phyloP scores from a whole-genome alignment of 2,113 vertebrate species.

The Apaloderma vittatum region DNA sequence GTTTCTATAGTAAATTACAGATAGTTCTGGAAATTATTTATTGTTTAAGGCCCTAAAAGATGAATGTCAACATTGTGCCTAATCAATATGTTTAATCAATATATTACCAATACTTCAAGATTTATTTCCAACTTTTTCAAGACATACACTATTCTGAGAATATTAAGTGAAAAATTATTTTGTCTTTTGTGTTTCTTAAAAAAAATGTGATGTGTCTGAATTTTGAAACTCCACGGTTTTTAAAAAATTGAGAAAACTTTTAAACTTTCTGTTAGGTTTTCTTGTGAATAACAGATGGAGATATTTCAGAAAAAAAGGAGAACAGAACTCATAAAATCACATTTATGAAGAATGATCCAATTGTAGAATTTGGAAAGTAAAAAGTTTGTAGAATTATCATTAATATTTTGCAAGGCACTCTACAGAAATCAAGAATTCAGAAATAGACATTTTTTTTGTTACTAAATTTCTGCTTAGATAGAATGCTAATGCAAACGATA shows the following conservation, averaged over 20 bases:
- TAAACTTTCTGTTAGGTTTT: neutral
- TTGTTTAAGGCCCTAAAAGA: neutral
- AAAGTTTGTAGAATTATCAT: neutral
- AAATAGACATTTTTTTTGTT: neutral
- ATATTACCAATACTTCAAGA: neutral
- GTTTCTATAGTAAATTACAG: neutral
- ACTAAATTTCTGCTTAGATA: neutral
- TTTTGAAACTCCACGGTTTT: neutral
- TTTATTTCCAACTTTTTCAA: neutral
- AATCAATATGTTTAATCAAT: neutral
- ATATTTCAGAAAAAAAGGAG: neutral
- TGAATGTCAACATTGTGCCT: neutral
- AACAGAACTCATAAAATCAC: neutral
- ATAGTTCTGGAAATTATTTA: neutral
- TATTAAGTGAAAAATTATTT: neutral
- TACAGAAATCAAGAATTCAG: neutral
- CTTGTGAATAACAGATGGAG: neutral
- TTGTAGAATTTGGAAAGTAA: neutral
- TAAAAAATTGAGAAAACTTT: neutral
- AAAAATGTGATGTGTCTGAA: neutral
- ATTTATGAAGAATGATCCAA: neutral
- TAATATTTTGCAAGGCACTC: neutral
- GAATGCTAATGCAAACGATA: neutral
- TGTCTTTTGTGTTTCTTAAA: neutral
- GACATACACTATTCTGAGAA: neutral